Evolutionary conservation across 64 coral and sea anemone genomes (phyloP), one percentile per base, ranked within the genome.

Genomic region (Orbicella faveolata): DNA sequence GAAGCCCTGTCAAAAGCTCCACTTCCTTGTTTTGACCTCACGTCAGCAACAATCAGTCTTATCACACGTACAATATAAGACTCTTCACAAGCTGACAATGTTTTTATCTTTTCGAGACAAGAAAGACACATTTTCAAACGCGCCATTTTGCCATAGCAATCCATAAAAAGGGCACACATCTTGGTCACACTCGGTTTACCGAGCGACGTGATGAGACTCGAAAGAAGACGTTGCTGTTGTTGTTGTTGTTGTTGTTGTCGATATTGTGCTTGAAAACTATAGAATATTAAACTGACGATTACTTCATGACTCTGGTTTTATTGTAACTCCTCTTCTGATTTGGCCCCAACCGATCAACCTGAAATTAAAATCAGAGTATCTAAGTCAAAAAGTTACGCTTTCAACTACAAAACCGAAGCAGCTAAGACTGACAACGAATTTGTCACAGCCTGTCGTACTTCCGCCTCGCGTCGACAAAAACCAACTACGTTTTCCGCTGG

Each of bases 311-410:
- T 96, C 95, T 61, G 95, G 95, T 87, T 95, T 99, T 75, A 99
- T 96, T 2, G 97, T 99, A 11, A 99, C 90, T 73, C 97, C 97
- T 66, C 97, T 83, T 81, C 97, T 79, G 33, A 99, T 99, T 77
- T 99, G 94, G 30, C 97, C 97, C 97, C 97, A 99, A 16, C 97
- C 97, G 78, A 99, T 99, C 26, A 99, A 95, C 78, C 97, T 99
- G 81, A 0, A 91, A 94, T 79, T 75, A 35, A 88, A 30, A 76
- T 39, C 13, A 70, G 25, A 70, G n/a, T 23, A 1, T 70, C 30
- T 3, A 70, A 23, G 36, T 35, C 26, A 21, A 39, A 54, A 48
- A 9, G 23, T 16, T 12, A 14, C 5, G 21, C 36, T 17, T 19
- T 20, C 12, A 39, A 59, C 10, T 59, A 59, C 10, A 48, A 48